Percentiles rank a stretch among this genome's conserved stretches.
phyloP scores from a whole-genome alignment of 2,113 vertebrate genomes.

The Plecturocebus donacophilus region DNA sequence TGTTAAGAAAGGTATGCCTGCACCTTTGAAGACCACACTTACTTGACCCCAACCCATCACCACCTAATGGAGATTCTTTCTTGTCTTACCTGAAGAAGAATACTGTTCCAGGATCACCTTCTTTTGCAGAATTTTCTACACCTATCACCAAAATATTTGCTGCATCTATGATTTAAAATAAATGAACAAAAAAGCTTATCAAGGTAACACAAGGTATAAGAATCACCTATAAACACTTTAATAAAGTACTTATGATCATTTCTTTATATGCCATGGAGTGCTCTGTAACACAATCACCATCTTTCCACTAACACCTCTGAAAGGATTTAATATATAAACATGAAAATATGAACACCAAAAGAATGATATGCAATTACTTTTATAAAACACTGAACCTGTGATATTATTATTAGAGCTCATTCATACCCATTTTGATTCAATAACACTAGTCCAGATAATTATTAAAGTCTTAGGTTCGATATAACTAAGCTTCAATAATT shows the following conservation, averaged over 20 bases:
- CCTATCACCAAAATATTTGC: conserved; percentile 94
- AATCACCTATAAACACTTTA: background rate
- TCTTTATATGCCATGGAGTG: background rate
- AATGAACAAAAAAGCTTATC: conserved; percentile 1
- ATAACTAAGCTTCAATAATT: background rate
- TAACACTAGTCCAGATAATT: background rate
- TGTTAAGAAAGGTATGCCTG: background rate
- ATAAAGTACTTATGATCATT: background rate
- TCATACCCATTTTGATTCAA: background rate
- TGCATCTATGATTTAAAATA: conserved; percentile 90
- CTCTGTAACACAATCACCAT: background rate
- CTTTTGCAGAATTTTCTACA: conserved; percentile 89
- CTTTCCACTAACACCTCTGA: background rate
- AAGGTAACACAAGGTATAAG: background rate
- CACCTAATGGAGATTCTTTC: background rate
- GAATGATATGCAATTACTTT: background rate
- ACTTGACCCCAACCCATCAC: background rate
- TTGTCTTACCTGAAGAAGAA: conserved; percentile 95
- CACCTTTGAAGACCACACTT: background rate
- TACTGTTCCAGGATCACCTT: conserved; percentile 89
- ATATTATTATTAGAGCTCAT: background rate
- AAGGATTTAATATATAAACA: background rate
- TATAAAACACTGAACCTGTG: background rate
- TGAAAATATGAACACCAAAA: background rate
- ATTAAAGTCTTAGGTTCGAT: background rate